phyloP scores from a whole-genome alignment of 2,888 invertebrate species.

The Candidula unifasciata region DNA sequence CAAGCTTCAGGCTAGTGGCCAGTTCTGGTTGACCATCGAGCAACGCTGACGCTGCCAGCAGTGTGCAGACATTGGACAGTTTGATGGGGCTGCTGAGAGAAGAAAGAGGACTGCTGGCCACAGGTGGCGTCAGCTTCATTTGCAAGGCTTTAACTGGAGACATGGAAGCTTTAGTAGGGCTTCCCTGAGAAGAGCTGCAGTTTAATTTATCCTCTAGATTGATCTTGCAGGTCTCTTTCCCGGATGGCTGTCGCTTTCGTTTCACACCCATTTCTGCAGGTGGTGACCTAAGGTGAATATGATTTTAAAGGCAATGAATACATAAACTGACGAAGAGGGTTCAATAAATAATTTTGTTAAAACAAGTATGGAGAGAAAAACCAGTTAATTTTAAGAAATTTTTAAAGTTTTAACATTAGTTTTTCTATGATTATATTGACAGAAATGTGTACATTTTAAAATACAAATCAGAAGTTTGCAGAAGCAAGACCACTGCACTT shows the following conservation, averaged over 20 bases:
- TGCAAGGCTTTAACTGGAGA: conserved; percentile 40
- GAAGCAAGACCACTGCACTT: too few relatives aligned
- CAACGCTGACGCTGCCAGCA: conserved; percentile 48
- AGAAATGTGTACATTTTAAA: too few relatives aligned
- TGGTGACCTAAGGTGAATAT: conserved; percentile 30
- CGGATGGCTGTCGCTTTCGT: conserved; percentile 44
- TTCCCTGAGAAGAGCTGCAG: conserved; percentile 29
- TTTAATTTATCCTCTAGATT: conserved; percentile 23
- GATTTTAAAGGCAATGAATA: too few relatives aligned
- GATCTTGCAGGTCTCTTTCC: conserved; percentile 15
- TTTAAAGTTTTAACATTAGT: too few relatives aligned
- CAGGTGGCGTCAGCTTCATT: conserved; percentile 11
- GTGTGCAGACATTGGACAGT: conserved; percentile 48
- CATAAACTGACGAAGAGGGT: too few relatives aligned
- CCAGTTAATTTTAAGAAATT: too few relatives aligned
- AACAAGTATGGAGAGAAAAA: too few relatives aligned
- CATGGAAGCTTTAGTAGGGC: conserved; percentile 18
- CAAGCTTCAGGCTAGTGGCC: conserved; percentile 31
- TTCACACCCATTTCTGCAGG: conserved; percentile 28
- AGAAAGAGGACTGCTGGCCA: conserved; percentile 33
- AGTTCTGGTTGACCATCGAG: conserved; percentile 47
- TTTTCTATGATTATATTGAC: too few relatives aligned
- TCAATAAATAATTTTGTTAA: too few relatives aligned
- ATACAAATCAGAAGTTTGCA: too few relatives aligned
- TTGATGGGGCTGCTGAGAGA: conserved; percentile 43